Percentiles rank a stretch among this genome's conserved stretches.
Evolutionary conservation across 2,888 invertebrate species (phyloP).

Genomic region (Gnatocerus cornutus): DNA sequence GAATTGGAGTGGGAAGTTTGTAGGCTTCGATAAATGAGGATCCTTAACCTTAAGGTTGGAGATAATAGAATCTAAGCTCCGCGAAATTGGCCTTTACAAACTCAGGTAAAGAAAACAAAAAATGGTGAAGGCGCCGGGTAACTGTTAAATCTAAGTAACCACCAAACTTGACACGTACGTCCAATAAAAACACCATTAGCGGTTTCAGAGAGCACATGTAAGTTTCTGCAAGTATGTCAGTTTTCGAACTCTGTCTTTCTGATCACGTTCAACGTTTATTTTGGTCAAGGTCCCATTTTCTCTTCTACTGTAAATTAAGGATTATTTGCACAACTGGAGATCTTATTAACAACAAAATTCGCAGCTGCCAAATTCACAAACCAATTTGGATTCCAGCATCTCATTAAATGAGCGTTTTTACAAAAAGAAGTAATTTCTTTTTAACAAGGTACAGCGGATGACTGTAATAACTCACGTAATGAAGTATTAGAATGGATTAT

Average conservation of each 20-base stretch:
- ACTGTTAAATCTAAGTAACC: background rate
- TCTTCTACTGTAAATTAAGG: too few species aligned
- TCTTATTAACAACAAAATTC: slow-evolving; percentile 7
- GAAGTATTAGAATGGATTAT: background rate
- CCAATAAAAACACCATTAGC: slow-evolving; percentile 37
- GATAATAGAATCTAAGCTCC: too few species aligned
- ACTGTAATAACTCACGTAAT: slow-evolving; percentile 6
- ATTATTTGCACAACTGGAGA: background rate
- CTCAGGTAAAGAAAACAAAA: too few species aligned
- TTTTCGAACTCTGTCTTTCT: slow-evolving; percentile 5
- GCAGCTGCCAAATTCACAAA: slow-evolving; percentile 5
- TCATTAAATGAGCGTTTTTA: background rate
- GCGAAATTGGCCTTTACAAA: too few species aligned
- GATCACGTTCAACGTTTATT: slow-evolving; percentile 34
- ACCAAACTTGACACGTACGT: slow-evolving; percentile 19
- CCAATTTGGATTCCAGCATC: slow-evolving; percentile 8
- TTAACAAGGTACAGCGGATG: background rate
- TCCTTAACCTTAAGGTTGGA: background rate
- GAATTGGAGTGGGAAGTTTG: background rate
- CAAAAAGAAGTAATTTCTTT: background rate
- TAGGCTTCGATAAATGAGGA: background rate
- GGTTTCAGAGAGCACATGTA: slow-evolving; percentile 25
- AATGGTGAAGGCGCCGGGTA: too few species aligned
- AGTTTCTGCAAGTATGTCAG: slow-evolving; percentile 25
- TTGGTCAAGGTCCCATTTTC: background rate